Percentiles rank a stretch among this genome's conserved stretches.
Evolutionary conservation across 2,113 vertebrate species (phyloP).

Genomic region (Mohoua ochrocephala): DNA sequence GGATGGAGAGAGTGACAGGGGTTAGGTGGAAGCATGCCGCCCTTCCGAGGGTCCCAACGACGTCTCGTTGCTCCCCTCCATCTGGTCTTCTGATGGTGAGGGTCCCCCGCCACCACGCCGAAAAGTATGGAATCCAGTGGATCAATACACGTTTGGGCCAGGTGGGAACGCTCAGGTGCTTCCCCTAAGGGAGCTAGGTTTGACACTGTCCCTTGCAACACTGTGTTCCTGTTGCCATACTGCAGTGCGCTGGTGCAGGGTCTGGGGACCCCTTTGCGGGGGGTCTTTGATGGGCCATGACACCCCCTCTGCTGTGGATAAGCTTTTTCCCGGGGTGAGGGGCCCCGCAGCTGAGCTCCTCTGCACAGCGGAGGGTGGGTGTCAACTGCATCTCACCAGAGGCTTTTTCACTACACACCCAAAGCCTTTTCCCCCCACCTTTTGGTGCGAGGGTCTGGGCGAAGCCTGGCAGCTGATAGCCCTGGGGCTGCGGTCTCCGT

Average conservation of each 20-base stretch:
- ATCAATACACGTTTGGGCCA: neutral
- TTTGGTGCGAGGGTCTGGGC: neutral
- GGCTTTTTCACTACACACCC: neutral
- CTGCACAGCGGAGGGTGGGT: neutral
- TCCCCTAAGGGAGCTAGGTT: neutral
- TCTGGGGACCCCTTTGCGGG: neutral
- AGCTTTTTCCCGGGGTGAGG: neutral
- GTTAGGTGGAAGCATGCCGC: neutral
- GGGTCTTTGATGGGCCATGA: neutral
- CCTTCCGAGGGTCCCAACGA: neutral
- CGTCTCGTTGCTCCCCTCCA: neutral
- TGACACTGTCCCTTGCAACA: neutral
- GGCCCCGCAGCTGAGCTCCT: neutral
- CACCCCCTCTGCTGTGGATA: neutral
- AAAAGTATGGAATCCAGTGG: no score
- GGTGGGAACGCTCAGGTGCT: neutral
- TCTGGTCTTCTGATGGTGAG: neutral
- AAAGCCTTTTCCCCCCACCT: neutral
- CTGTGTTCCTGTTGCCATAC: neutral
- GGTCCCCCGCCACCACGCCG: no score
- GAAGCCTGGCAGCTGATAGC: neutral
- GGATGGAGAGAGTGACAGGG: neutral
- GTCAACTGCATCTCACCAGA: neutral
- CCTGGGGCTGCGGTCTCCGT: neutral
- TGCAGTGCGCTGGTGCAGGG: neutral